phyloP scores from a whole-genome alignment of 2,113 vertebrate genomes.

The Epinephelus fuscoguttatus region DNA sequence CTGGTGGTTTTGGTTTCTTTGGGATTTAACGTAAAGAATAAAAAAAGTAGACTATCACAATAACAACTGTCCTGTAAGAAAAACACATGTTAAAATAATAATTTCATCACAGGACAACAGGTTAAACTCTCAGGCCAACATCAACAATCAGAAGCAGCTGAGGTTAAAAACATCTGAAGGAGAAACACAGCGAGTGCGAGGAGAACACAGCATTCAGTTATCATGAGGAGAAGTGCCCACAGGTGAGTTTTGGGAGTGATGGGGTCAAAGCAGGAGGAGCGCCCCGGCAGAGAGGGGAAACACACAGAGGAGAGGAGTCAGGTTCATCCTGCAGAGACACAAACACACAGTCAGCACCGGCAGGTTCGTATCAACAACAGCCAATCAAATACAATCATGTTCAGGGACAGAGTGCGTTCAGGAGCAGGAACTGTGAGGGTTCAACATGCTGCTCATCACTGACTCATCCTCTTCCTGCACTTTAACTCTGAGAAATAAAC shows the following conservation, averaged over 20 bases:
- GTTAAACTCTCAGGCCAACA: background rate
- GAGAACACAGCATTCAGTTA: conserved; percentile 23
- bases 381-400: background rate
- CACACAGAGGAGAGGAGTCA: conserved; percentile 44
- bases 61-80: background rate
- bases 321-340: conserved; percentile 66
- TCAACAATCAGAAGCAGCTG: background rate
- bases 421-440: background rate
- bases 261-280: conserved; percentile 26
- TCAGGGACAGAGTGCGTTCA: background rate
- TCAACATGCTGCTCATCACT: background rate
- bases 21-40: background rate
- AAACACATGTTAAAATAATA: background rate
- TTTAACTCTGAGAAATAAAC: too few relatives aligned
- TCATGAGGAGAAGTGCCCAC: background rate
- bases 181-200: background rate
- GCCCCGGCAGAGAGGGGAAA: background rate
- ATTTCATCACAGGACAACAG: background rate
- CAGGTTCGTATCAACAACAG: background rate
- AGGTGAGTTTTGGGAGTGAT: conserved; percentile 18
- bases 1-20: background rate
- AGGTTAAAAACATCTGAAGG: background rate
- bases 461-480: too few relatives aligned
- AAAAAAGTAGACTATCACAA: background rate
- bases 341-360: conserved; percentile 51